Evolutionary conservation across 2,797 vertebrate genomes (phyloP).

Genomic region (Chiloscyllium punctatum): DNA sequence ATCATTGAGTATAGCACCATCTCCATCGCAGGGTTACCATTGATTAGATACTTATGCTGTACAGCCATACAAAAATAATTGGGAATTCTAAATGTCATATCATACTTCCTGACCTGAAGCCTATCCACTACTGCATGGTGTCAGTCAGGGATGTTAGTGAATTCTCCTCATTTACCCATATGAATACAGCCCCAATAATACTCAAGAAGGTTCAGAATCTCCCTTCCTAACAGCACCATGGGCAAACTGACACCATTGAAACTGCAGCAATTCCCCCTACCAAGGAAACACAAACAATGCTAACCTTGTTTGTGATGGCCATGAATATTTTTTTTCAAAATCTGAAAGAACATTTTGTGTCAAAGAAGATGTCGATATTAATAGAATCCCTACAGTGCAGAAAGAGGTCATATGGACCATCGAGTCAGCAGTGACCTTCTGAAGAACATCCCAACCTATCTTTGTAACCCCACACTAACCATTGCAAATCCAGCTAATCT

Average conservation of each 20-base stretch:
- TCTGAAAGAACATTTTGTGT: not conserved
- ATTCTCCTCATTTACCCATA: not conserved
- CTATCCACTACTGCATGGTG: not conserved
- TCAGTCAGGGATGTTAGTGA: not conserved
- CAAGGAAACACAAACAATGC: not conserved
- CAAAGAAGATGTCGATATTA: not conserved
- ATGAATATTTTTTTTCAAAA: not conserved
- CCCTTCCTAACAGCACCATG: not conserved
- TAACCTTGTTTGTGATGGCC: no score
- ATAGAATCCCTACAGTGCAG: not conserved
- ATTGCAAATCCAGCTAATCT: no score
- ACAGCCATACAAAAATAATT: not conserved
- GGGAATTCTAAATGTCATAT: not conserved
- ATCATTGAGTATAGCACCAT: not conserved
- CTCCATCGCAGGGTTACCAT: not conserved
- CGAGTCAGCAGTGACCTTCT: no score
- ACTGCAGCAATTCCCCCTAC: not conserved
- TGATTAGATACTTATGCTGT: no score
- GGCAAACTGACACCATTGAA: not conserved
- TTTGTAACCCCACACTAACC: no score
- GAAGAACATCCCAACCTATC: no score
- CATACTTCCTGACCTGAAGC: not conserved
- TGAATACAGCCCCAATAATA: not conserved
- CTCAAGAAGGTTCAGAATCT: not conserved
- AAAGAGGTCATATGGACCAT: no score